Evolutionary conservation across 2,797 vertebrate species (phyloP), one percentile per base, ranked within the genome.

Genomic region (Tympanoctomys barrerae): DNA sequence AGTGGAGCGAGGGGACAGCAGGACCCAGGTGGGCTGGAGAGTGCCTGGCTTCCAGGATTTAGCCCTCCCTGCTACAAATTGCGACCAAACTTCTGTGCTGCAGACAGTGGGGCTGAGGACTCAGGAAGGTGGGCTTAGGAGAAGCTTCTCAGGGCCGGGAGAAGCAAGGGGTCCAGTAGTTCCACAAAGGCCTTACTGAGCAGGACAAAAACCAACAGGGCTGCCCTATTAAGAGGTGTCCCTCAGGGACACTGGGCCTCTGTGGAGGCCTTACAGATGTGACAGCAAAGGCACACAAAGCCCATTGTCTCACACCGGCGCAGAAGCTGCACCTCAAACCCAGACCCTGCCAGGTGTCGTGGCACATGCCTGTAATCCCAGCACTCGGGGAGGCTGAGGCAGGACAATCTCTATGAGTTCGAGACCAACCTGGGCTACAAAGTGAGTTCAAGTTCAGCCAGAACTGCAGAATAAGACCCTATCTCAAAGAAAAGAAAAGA

Each of bases 191-290:
- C 26, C 80, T 28, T 70, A 7, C 54, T 31, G 9, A 13, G 16
- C 57, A 83, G 54, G 61, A 31, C n/a, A 31, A 64, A 80, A 42
- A 82, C 28, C 83, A 54, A n/a, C 62, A 26, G 61, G 42, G 18
- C 9, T 1, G 0, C 8, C n/a, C 10, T 12, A 12, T 3, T 33
- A 42, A 19, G 7, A 39, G 5, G 12, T 46, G 66, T 33, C 59
- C 26, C 52, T 13, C 7, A 21, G 21, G 77, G 59, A 73, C 2
- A 0, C 46, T 5, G 52, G 21, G 1, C 42, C 36, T 39, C 26
- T 22, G 5, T 12, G 49, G 39, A 52, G n/a, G 39, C 22, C 70
- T 24, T 0, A 1, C 71, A 33, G 59, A 33, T 1, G 19, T 21
- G 24, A n/a, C 7, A 9, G 26, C 42, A 0, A 19, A 84, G n/a